Base-by-base conservation (phyloP, 2,888 invertebrate genomes). In the Sarcophaga rosellei region DNA sequence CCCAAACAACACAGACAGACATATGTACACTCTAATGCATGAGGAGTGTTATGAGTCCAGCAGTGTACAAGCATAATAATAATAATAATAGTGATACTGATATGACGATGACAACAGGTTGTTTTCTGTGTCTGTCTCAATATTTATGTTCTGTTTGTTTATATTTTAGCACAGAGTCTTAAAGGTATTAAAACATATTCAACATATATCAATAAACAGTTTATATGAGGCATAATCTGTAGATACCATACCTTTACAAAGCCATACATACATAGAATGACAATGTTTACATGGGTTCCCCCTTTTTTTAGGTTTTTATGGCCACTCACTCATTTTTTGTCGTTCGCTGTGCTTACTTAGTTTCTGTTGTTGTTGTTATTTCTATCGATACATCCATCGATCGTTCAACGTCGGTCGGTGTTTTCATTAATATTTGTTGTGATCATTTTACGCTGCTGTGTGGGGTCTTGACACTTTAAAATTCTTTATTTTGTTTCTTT, bases 71-170 rank as follows among this genome's bases (percentile, higher is more conserved):
- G 15, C 10, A 65, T 65, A 20, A 61, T 61, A 21, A 61, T 61
- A 20, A 53, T 53, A n/a, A 57, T 57, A n/a, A 57, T n/a, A n/a
- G 25, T 47, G 75, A 53, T 53, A 53, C 53, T 17, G 17, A 3
- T 66, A 44, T 61, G 44, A 76, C 73, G 68, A 80, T 76, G 80
- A 80, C 80, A 82, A 83, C 86, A 86, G 82, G 86, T 86, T 86
- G 85, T 76, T 82, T 79, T 82, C 25, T 63, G 78, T 20, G 78
- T 20, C 72, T 61, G 77, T 12, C 23, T 15, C 63, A 63, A 10
- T 53, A 53, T 53, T 65, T 63, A 1, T 17, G 17, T 53, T 47
- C 25, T 59, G 12, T 70, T 77, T 62, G 66, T 83, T 47, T 62
- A 35, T 44, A n/a, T 47, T 47, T 35, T 53, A 53, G 59, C 4